Conservation (phyloP, 2,888 invertebrate genomes). For the Allacma fusca region DNA sequence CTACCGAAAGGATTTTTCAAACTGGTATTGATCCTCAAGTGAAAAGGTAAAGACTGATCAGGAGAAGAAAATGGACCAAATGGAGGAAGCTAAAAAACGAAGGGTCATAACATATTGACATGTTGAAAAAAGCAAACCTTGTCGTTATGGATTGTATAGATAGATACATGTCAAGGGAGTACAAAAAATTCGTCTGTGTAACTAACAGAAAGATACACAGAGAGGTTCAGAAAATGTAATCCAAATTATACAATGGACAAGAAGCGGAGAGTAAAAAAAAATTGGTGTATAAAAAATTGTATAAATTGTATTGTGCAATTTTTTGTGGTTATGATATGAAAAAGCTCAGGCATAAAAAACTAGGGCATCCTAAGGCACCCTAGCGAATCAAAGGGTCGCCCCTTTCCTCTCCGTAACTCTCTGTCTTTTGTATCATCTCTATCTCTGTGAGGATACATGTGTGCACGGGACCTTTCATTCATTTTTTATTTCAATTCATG, state of each 20-base stretch:
- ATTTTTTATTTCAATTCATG: constrained; percentile 2
- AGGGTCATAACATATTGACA: constrained; percentile 3
- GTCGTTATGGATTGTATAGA: background rate
- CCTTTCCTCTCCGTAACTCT: constrained; percentile 4
- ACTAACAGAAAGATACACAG: background rate
- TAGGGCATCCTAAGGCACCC: constrained; percentile 53
- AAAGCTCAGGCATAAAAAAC: constrained; percentile 50
- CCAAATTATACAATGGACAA: background rate
- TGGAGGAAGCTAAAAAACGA: background rate
- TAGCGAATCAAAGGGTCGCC: constrained; percentile 52
- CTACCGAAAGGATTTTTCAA: background rate
- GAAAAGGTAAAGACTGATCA: constrained; percentile 8
- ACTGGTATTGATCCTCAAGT: background rate
- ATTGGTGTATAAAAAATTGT: constrained; percentile 37
- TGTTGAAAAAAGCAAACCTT: constrained; percentile 7
- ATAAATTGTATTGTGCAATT: constrained; percentile 55
- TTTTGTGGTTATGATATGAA: constrained; percentile 59
- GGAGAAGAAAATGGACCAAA: background rate
- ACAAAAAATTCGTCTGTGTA: background rate
- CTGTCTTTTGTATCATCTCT: constrained; percentile 34
- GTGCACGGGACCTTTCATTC: background rate
- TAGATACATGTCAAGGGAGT: background rate
- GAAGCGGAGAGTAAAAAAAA: constrained; percentile 5
- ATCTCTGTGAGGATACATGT: background rate
- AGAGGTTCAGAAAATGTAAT: background rate